Evolutionary conservation across 2,888 invertebrate genomes (phyloP).

Genomic region (Tetragonula carbonaria): DNA sequence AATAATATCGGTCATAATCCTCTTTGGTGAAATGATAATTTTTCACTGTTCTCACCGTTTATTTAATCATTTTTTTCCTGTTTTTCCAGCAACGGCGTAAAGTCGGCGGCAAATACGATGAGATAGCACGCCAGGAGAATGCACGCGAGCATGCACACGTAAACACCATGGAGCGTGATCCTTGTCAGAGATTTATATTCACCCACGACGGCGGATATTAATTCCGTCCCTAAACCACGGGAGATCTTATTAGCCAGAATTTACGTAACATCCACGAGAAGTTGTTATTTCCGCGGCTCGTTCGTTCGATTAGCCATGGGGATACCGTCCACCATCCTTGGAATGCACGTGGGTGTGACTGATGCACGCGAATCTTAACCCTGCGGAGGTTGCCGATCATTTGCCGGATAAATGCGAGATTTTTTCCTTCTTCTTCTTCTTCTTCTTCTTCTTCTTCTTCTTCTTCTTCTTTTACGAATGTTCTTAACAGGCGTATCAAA

Average conservation of each 20-base stretch:
- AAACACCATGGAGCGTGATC: constrained; percentile 18
- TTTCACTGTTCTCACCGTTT: too few relatives aligned
- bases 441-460: neutral
- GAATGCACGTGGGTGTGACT: constrained; percentile 47
- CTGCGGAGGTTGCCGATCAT: neutral
- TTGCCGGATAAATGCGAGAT: neutral
- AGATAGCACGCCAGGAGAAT: neutral
- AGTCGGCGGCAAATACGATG: neutral
- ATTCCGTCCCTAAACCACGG: constrained; percentile 34
- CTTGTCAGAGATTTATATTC: constrained; percentile 48
- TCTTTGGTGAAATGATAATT: too few relatives aligned
- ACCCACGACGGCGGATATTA: constrained; percentile 47
- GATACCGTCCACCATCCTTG: constrained; percentile 27
- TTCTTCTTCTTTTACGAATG: neutral
- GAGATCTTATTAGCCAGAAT: constrained; percentile 58
- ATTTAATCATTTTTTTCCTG: too few relatives aligned
- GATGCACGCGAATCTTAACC: constrained; percentile 16
- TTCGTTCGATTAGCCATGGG: constrained; percentile 3
- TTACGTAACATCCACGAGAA: constrained; percentile 43
- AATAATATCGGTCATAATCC: too few relatives aligned
- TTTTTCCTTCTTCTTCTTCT: neutral
- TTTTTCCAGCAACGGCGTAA: neutral
- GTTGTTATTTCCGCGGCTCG: constrained; percentile 36
- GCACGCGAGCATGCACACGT: constrained; percentile 20
- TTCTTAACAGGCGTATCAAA: neutral